These are phyloP conservation scores for Pycnonotus jocosus DNA, from an alignment of 2,113 vertebrate genomes.

Conservation along the genomic window DNA sequence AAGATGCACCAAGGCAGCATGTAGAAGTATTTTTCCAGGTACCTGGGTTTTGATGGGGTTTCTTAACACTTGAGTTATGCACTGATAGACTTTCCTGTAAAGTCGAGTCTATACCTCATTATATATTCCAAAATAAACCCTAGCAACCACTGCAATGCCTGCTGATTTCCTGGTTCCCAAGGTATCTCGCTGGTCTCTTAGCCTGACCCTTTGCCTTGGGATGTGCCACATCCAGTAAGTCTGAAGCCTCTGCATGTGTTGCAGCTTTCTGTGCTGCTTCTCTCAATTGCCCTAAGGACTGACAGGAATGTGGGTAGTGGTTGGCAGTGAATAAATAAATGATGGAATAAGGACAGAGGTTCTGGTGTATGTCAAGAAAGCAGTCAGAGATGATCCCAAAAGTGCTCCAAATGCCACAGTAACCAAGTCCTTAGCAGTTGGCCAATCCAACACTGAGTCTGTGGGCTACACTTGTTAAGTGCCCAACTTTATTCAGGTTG, in stretches of 20 bases:
- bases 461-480: neutral
- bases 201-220: neutral
- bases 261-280: neutral
- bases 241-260: neutral
- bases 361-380: neutral
- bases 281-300: neutral
- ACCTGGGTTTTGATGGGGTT: neutral
- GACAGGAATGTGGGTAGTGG: neutral
- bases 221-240: neutral
- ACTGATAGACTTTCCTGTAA: neutral
- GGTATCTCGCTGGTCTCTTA: neutral
- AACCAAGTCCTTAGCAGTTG: neutral
- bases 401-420: neutral
- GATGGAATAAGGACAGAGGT: neutral
- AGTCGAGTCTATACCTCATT: neutral
- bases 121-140: neutral
- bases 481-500: neutral
- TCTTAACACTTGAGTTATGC: neutral
- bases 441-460: neutral
- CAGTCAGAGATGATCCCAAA: neutral
- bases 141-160: neutral
- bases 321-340: neutral
- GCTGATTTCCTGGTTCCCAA: neutral
- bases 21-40: slow-evolving; percentile 98
- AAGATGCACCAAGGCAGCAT: slow-evolving; percentile 89